Conservation (phyloP, 53 echinoderm and acorn worm genomes). For the Holothuria leucospilota region DNA sequence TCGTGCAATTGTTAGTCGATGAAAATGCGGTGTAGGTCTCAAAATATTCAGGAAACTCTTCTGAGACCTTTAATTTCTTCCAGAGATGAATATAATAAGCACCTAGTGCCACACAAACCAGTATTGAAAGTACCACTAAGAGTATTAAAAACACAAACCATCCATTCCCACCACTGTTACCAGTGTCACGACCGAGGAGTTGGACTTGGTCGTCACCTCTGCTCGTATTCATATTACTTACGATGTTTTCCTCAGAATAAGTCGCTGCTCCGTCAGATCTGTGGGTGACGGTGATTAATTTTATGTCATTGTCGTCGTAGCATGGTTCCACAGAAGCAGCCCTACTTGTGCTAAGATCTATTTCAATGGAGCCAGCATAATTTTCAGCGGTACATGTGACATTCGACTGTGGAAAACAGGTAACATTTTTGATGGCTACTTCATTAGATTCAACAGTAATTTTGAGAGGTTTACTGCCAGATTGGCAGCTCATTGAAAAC, state of each 20-base stretch:
- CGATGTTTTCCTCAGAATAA: too few species aligned
- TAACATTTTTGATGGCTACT: background rate
- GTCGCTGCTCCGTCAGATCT: too few species aligned
- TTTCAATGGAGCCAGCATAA: constrained; percentile 3
- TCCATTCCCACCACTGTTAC: background rate
- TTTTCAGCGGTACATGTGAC: constrained; percentile 10
- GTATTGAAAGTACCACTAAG: constrained; percentile 9
- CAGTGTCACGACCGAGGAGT: background rate
- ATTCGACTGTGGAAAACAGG: constrained; percentile 20
- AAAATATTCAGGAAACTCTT: too few species aligned
- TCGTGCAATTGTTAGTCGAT: too few species aligned
- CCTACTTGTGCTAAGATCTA: background rate
- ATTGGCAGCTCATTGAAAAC: background rate
- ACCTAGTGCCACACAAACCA: background rate
- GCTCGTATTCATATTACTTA: too few species aligned
- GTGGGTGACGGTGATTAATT: too few species aligned
- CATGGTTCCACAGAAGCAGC: background rate
- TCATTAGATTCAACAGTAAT: background rate
- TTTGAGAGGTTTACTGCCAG: constrained; percentile 1
- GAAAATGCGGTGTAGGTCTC: too few species aligned
- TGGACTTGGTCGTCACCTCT: too few species aligned
- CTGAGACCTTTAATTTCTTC: background rate
- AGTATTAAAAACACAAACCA: constrained; percentile 14
- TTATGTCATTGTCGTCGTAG: too few species aligned
- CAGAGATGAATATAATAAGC: background rate